Percentiles rank a stretch among this genome's conserved stretches.
Conservation (phyloP, 2,113 vertebrate species). For the Pterocles burchelli region DNA sequence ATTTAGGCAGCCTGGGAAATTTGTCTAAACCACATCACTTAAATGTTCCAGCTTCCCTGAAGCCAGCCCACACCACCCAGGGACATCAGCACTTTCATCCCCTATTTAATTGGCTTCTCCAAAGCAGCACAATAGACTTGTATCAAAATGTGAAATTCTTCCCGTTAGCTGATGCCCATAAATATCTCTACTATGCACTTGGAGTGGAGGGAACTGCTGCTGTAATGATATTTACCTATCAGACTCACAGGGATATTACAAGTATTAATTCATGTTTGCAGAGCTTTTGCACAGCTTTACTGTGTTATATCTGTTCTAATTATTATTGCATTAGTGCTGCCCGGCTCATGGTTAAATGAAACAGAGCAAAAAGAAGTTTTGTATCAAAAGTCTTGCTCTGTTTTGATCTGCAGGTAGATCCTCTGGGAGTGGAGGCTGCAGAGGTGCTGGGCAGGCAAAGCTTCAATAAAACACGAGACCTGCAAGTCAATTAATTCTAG, state of each 20-base stretch:
- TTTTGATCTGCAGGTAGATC: slow-evolving; percentile 23
- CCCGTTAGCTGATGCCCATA: neutral
- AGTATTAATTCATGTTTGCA: slow-evolving; percentile 43
- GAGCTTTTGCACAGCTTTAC: neutral
- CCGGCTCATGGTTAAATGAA: neutral
- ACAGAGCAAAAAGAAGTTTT: fast-evolving
- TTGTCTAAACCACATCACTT: slow-evolving; percentile 15
- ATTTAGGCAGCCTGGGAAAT: slow-evolving; percentile 41
- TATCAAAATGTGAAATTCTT: slow-evolving; percentile 15
- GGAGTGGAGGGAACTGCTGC: neutral
- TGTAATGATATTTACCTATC: slow-evolving; percentile 45
- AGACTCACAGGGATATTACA: slow-evolving; percentile 12
- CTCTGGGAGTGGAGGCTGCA: neutral
- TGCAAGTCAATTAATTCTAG: slow-evolving; percentile 43
- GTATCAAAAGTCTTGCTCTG: neutral
- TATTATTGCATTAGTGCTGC: neutral
- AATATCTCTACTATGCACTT: neutral
- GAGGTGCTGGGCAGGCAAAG: neutral
- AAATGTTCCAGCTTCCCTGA: neutral
- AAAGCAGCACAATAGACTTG: slow-evolving; percentile 34
- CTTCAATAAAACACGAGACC: slow-evolving; percentile 6
- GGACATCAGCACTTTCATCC: slow-evolving; percentile 10
- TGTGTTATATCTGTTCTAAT: neutral
- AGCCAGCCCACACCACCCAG: slow-evolving; percentile 26
- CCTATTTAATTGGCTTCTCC: slow-evolving; percentile 33